Conservation (phyloP, 2,113 vertebrate species). For the Kryptolebias marmoratus region DNA sequence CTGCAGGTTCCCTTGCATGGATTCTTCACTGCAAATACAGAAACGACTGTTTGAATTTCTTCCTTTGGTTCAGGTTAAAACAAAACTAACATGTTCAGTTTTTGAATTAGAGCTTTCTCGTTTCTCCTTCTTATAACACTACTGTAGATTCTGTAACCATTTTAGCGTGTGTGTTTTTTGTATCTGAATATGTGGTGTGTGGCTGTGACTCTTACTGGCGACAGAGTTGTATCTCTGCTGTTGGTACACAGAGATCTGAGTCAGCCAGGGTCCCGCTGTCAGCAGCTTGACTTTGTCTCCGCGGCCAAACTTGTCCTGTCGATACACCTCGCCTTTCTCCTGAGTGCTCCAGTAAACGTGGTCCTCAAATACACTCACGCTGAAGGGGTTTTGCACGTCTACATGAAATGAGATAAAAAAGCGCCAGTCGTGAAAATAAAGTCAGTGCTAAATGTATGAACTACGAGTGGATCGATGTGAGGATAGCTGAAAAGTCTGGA, state of each 20-base stretch:
- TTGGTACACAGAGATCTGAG: slow-evolving; percentile 75
- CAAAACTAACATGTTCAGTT: too few relatives aligned
- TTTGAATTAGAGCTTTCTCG: too few relatives aligned
- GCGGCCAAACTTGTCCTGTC: slow-evolving; percentile 77
- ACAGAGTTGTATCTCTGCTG: slow-evolving; percentile 78
- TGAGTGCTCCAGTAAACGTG: slow-evolving; percentile 78
- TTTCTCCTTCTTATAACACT: too few relatives aligned
- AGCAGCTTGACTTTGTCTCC: slow-evolving; percentile 71
- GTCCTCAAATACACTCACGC: slow-evolving; percentile 77
- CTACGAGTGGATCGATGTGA: too few relatives aligned
- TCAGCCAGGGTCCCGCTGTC: slow-evolving; percentile 77
- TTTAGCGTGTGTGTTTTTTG: neutral
- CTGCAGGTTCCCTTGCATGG: slow-evolving; percentile 78
- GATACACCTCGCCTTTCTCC: slow-evolving; percentile 78
- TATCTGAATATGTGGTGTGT: slow-evolving; percentile 1
- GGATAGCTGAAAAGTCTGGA: too few relatives aligned
- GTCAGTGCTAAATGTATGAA: neutral
- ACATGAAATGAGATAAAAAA: neutral
- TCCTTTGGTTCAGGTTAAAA: too few relatives aligned
- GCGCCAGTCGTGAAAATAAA: neutral
- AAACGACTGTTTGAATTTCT: neutral
- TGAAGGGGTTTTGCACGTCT: slow-evolving; percentile 78
- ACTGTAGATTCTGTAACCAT: too few relatives aligned
- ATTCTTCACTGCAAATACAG: slow-evolving; percentile 66
- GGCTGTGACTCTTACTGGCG: slow-evolving; percentile 52